Base-by-base conservation (phyloP, 2,888 invertebrate genomes). In the Folsomia manolachei region DNA sequence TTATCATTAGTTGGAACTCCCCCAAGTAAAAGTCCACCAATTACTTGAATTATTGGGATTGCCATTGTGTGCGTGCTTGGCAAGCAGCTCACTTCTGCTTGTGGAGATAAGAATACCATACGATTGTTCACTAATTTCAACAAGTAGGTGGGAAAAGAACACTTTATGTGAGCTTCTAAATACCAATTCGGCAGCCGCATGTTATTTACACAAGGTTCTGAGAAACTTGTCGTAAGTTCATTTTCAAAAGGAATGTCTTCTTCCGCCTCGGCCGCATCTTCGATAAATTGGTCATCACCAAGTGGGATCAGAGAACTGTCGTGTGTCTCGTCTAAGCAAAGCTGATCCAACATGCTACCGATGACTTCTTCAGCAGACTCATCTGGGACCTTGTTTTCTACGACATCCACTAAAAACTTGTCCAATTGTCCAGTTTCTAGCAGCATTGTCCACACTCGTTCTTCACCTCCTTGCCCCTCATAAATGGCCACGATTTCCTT, bases 61-160 rank as follows among this genome's bases (percentile, higher is more conserved):
- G 75, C 61, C 4, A 79, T 25, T 14, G 71, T 27, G 60, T 80
- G 80, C n/a, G 71, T 72, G 51, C 72, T 72, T 21, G 63, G 69
- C n/a, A 73, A 18, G 1, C 52, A 51, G 9, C 19, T 61, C n/a
- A 72, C 39, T 74, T 80, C 80, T 1, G 78, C 73, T 71, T 80
- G 80, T 11, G 74, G 71, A 25, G 63, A 11, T 19, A 71, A 52
- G 65, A 74, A 69, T 27, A 78, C 75, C 24, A 76, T 27, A 51
- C 62, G 26, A 67, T 75, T 74, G 39, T 65, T 87, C 71, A 88
- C 84, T 19, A 93, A 86, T 82, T 93, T 90, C 26, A 92, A 87
- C 80, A 91, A 89, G 73, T 87, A 86, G 9, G 89, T 85, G 0
- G 92, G 89, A 77, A 91, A 87, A 60, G 85, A 81, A 26, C 89